Conservation (phyloP, 2,797 vertebrate genomes). For the Anguilla megastoma region DNA sequence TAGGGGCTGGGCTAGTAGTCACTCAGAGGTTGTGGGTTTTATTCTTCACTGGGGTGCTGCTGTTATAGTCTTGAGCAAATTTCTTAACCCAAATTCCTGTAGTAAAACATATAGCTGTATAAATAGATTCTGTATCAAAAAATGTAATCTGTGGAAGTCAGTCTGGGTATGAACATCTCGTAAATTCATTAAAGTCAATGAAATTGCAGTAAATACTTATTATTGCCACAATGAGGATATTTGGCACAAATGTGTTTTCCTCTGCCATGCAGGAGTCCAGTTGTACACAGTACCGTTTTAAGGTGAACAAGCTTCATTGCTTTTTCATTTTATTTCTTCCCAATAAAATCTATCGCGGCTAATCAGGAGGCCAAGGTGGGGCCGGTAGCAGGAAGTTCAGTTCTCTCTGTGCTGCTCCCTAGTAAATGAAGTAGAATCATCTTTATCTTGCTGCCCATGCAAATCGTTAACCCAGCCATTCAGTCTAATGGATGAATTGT, state of each 20-base stretch:
- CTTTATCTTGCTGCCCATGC: constrained; percentile 37
- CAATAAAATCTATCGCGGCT: constrained; percentile 15
- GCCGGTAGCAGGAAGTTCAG: constrained; percentile 21
- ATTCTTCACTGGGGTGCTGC: no score
- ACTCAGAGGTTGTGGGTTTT: no score
- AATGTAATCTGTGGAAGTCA: neutral
- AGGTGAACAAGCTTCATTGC: constrained; percentile 19
- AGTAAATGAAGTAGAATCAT: constrained; percentile 40
- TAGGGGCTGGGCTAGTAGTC: no score
- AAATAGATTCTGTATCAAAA: neutral
- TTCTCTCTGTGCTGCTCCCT: constrained; percentile 21
- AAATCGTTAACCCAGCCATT: constrained; percentile 40
- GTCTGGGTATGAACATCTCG: neutral
- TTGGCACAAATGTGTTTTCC: neutral
- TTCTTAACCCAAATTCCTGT: no score
- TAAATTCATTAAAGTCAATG: neutral
- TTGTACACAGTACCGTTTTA: constrained; percentile 32
- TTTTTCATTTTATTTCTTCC: constrained; percentile 32
- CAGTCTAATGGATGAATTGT: constrained; percentile 26
- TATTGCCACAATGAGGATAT: constrained; percentile 33
- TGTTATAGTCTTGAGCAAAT: no score
- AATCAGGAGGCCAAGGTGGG: constrained; percentile 20
- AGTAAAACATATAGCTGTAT: no score
- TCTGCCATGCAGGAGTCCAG: constrained; percentile 1
- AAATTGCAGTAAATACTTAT: constrained; percentile 35